Percentiles rank a stretch among this genome's conserved stretches.
Evolutionary conservation across 2,888 invertebrate species (phyloP).

Genomic region (Limnephilus lunatus): DNA sequence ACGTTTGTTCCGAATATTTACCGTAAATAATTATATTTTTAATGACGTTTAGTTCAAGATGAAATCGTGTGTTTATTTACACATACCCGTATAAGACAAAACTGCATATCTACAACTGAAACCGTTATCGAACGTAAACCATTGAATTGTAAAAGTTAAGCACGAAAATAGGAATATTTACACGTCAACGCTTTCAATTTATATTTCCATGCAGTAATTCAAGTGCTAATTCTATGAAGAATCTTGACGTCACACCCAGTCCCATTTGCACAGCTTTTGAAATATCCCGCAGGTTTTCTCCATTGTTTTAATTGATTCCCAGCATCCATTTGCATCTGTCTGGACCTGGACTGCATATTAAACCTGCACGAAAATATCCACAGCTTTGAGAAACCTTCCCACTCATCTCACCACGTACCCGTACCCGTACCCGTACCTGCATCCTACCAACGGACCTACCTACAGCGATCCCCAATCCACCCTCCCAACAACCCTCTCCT

Average conservation of each 20-base stretch:
- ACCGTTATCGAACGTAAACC: background rate
- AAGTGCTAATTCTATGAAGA: slow-evolving; percentile 2
- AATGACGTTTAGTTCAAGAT: no score
- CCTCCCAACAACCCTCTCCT: background rate
- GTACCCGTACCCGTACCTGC: background rate
- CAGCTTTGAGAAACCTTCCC: slow-evolving; percentile 25
- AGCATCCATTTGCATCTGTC: slow-evolving; percentile 64
- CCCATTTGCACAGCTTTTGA: background rate
- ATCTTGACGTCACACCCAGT: slow-evolving; percentile 19
- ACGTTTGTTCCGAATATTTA: no score
- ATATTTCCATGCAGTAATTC: slow-evolving; percentile 11
- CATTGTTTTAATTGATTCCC: slow-evolving; percentile 65
- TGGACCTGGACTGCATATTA: slow-evolving; percentile 63
- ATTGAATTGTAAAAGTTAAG: background rate
- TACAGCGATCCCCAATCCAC: background rate
- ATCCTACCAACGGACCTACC: background rate
- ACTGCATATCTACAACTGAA: background rate
- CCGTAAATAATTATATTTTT: no score
- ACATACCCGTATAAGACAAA: background rate
- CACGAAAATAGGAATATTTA: background rate
- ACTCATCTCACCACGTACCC: background rate
- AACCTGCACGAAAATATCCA: slow-evolving; percentile 60
- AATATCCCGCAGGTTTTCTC: slow-evolving; percentile 47
- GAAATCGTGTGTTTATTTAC: no score
- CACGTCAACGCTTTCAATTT: background rate